Conservation (phyloP, 2,113 vertebrate genomes). For the Chloropsis cyanopogon region DNA sequence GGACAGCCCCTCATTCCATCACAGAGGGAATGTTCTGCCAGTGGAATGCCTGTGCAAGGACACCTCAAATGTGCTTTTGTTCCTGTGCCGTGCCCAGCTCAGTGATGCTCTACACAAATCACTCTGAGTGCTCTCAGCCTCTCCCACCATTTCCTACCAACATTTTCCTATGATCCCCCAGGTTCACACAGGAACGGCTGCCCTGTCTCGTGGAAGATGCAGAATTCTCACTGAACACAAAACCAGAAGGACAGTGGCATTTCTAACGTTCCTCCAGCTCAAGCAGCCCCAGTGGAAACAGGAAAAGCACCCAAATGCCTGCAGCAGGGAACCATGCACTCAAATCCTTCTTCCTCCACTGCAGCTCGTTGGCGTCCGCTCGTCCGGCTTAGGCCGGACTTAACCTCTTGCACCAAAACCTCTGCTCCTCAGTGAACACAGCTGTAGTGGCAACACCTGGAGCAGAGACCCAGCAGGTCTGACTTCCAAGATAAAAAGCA, state of each 20-base stretch:
- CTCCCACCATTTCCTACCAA: not conserved
- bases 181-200: rapidly evolving
- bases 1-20: not conserved
- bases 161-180: rapidly evolving
- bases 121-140: not conserved
- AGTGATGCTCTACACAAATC: not conserved
- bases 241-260: not conserved
- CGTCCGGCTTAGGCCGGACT: not conserved
- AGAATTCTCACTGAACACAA: not conserved
- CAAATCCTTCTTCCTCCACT: slow-evolving; percentile 32
- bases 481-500: slow-evolving; percentile 45
- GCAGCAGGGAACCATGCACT: not conserved
- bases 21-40: not conserved
- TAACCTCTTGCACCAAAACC: not conserved
- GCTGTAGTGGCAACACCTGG: slow-evolving; percentile 46
- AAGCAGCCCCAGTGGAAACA: not conserved
- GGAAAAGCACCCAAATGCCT: not conserved
- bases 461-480: slow-evolving; percentile 31
- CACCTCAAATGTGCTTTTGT: not conserved
- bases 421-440: slow-evolving; percentile 5
- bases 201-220: not conserved
- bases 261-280: not conserved
- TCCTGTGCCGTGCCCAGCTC: not conserved
- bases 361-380: not conserved
- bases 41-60: not conserved